A percentile compares a stretch with the other conserved stretches of the same genome.
phyloP scores from a whole-genome alignment of 2,113 vertebrate genomes.

The Galeopterus variegatus region DNA sequence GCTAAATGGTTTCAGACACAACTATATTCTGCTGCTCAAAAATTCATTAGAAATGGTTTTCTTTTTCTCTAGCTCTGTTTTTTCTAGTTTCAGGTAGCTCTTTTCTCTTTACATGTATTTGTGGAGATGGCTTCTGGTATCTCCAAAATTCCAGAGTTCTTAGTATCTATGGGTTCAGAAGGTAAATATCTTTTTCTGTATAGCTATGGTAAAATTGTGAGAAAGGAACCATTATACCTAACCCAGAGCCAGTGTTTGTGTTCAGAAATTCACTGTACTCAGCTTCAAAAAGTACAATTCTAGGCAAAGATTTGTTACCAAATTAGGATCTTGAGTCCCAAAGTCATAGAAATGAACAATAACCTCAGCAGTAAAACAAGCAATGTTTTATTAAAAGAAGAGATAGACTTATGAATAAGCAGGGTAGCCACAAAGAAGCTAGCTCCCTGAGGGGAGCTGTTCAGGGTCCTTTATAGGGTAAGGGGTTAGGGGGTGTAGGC shows the following conservation, averaged over 20 bases:
- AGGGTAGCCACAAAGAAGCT: too few relatives aligned
- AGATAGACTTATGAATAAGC: too few relatives aligned
- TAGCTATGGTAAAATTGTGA: background rate
- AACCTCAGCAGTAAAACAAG: too few relatives aligned
- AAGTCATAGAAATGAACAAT: too few relatives aligned
- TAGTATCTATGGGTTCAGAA: background rate
- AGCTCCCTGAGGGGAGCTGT: too few relatives aligned
- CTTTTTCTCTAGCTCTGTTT: background rate
- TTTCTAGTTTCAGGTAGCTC: background rate
- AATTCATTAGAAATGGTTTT: background rate
- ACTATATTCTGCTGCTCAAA: background rate
- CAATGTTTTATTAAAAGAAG: too few relatives aligned
- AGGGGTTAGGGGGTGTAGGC: too few relatives aligned
- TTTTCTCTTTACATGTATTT: background rate
- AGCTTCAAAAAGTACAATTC: background rate
- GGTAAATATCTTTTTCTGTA: background rate
- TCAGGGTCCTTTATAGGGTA: too few relatives aligned
- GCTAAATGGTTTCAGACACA: background rate
- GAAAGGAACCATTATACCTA: background rate
- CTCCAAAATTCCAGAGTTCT: background rate
- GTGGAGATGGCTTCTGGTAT: background rate
- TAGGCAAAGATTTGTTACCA: background rate
- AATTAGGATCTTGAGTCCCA: too few relatives aligned
- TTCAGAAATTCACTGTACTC: background rate
- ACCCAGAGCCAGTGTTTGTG: fast-evolving